These are phyloP conservation scores for Galeruca laticollis DNA, from an alignment of 2,888 invertebrate genomes.

Conservation along the genomic window DNA sequence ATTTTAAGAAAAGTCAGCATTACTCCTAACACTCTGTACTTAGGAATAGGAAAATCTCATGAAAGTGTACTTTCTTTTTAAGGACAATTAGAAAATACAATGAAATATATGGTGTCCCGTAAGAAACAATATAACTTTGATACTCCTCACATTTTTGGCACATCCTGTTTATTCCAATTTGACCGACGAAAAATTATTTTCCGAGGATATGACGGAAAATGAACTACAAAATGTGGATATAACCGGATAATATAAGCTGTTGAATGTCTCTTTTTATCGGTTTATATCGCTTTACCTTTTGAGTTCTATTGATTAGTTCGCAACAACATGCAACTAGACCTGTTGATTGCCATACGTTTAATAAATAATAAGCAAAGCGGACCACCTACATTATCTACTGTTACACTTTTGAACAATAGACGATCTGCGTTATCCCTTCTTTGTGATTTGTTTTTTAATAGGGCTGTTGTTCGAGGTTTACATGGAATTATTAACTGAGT, in stretches of 20 bases:
- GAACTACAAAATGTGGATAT: too few species aligned
- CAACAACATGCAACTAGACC: constrained; percentile 31
- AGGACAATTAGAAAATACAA: too few species aligned
- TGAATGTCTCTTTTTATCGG: neutral
- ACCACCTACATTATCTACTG: constrained; percentile 16
- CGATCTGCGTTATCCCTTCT: constrained; percentile 12
- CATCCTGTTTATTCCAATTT: too few species aligned
- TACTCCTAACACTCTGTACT: too few species aligned
- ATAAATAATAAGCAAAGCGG: constrained; percentile 30
- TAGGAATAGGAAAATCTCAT: too few species aligned
- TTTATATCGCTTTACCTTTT: constrained; percentile 11
- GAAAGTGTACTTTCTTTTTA: too few species aligned
- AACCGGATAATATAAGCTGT: neutral
- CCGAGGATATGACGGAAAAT: too few species aligned
- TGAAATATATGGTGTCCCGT: too few species aligned
- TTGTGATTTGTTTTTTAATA: constrained; percentile 16
- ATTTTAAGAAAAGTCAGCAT: too few species aligned
- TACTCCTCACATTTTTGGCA: too few species aligned
- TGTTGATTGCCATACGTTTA: constrained; percentile 26
- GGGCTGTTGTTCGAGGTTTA: neutral
- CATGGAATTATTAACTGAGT: constrained; percentile 17
- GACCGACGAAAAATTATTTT: too few species aligned
- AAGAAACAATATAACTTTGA: too few species aligned
- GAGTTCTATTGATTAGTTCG: constrained; percentile 22
- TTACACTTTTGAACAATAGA: constrained; percentile 16